Conservation (phyloP, 2,113 vertebrate species). For the Oreochromis tanganicae region DNA sequence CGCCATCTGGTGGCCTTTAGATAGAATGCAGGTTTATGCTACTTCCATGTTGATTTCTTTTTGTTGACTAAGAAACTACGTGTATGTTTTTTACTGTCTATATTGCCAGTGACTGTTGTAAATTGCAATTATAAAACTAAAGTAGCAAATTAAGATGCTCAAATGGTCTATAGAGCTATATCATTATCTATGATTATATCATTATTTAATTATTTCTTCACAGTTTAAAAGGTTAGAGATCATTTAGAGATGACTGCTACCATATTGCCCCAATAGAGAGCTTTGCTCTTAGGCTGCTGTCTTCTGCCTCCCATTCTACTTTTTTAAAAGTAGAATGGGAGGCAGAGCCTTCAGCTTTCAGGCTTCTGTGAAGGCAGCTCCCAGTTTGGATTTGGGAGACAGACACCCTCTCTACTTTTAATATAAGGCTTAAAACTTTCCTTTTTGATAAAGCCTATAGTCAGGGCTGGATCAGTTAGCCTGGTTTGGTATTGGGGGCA, state of each 20-base stretch:
- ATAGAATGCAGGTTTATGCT: background rate
- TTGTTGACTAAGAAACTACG: background rate
- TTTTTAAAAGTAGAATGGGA: background rate
- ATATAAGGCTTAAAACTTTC: background rate
- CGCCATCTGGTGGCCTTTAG: background rate
- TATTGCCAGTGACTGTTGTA: background rate
- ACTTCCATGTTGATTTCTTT: background rate
- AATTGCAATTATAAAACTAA: background rate
- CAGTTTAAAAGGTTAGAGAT: background rate
- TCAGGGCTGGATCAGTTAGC: background rate
- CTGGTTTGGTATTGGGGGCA: background rate
- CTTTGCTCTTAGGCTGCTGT: background rate
- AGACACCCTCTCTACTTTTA: background rate
- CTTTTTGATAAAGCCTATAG: background rate
- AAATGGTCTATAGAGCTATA: background rate
- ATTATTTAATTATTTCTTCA: background rate
- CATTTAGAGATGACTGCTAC: background rate
- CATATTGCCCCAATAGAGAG: background rate
- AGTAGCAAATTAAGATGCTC: background rate
- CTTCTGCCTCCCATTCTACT: background rate
- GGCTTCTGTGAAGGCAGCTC: background rate
- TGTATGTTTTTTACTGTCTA: background rate
- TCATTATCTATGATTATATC: background rate
- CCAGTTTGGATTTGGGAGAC: background rate
- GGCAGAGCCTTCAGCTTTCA: background rate